These are phyloP conservation scores for Hyperoplus lanceolatus DNA, from an alignment of 2,797 vertebrate genomes.

Conservation along the genomic window DNA sequence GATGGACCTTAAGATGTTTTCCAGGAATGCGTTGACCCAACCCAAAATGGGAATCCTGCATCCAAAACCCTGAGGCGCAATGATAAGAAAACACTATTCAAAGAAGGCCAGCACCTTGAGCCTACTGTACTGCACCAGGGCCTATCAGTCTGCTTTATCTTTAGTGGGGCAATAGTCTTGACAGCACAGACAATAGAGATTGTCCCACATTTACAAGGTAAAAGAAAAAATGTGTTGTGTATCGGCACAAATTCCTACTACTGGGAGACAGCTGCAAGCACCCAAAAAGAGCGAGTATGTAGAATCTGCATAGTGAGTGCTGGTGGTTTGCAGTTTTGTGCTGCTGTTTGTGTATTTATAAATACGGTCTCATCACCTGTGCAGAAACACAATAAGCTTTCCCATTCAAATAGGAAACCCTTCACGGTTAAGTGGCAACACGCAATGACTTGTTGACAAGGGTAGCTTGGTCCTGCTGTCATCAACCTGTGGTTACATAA, in stretches of 20 bases:
- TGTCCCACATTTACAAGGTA: slow-evolving; percentile 39
- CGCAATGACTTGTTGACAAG: slow-evolving; percentile 66
- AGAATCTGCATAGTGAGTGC: slow-evolving; percentile 31
- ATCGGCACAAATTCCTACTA: slow-evolving; percentile 47
- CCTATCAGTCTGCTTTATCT: slow-evolving; percentile 75
- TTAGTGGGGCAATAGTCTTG: slow-evolving; percentile 75
- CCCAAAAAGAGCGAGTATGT: too few species aligned
- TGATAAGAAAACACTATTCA: slow-evolving; percentile 69
- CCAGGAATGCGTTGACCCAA: slow-evolving; percentile 62
- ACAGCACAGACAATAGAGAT: slow-evolving; percentile 65
- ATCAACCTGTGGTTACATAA: slow-evolving; percentile 72
- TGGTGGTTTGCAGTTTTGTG: slow-evolving; percentile 34
- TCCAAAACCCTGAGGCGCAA: slow-evolving; percentile 48
- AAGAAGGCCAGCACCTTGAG: slow-evolving; percentile 54
- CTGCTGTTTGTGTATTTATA: slow-evolving; percentile 23
- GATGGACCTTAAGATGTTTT: slow-evolving; percentile 25
- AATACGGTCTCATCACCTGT: slow-evolving; percentile 63
- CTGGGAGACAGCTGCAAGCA: slow-evolving; percentile 2
- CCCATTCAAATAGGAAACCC: slow-evolving; percentile 52
- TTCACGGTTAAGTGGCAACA: slow-evolving; percentile 64
- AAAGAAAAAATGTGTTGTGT: slow-evolving; percentile 43
- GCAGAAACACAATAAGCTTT: slow-evolving; percentile 53
- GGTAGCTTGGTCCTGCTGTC: slow-evolving; percentile 60
- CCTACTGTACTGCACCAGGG: slow-evolving; percentile 54
- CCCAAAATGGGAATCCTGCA: slow-evolving; percentile 56